A percentile compares a stretch with the other conserved stretches of the same genome.
These are phyloP conservation scores for Hyperopisus bebe DNA, from an alignment of 2,113 vertebrate genomes.

Conservation along the genomic window DNA sequence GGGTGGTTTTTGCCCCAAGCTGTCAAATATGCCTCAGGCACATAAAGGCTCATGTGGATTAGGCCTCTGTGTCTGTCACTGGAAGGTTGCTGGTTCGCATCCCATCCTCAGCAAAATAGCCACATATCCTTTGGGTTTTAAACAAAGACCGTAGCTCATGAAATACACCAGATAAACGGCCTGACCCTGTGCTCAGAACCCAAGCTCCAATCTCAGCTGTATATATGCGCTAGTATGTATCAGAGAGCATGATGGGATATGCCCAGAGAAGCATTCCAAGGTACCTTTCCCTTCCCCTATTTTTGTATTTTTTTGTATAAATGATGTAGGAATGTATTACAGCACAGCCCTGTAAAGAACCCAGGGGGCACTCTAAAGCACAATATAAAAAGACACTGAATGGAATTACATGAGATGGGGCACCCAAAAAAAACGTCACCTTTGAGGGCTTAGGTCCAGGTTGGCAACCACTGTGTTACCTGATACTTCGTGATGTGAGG, in stretches of 20 bases:
- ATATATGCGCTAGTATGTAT: not conserved
- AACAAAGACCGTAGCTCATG: not conserved
- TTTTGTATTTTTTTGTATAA: not conserved
- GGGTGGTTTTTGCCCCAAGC: conserved; percentile 20
- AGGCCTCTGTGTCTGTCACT: not conserved
- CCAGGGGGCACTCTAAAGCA: not conserved
- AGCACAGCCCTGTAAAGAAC: not conserved
- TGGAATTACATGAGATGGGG: not conserved
- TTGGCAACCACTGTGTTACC: not conserved
- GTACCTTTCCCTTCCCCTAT: not conserved
- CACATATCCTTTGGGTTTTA: not conserved
- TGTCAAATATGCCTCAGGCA: not conserved
- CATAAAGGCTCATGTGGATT: not conserved
- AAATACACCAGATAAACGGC: not conserved
- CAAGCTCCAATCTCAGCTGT: not conserved
- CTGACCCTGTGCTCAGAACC: not conserved
- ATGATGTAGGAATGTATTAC: not conserved
- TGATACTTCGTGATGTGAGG: not conserved
- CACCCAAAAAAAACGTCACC: not conserved
- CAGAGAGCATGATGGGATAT: not conserved
- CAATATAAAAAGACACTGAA: not conserved
- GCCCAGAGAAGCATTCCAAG: not conserved
- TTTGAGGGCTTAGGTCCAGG: not conserved
- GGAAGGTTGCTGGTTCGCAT: not conserved
- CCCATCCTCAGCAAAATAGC: not conserved